Percentiles rank a stretch among this genome's conserved stretches.
Evolutionary conservation across 2,113 vertebrate genomes (phyloP).

Genomic region (Malurus alboscapulatus): DNA sequence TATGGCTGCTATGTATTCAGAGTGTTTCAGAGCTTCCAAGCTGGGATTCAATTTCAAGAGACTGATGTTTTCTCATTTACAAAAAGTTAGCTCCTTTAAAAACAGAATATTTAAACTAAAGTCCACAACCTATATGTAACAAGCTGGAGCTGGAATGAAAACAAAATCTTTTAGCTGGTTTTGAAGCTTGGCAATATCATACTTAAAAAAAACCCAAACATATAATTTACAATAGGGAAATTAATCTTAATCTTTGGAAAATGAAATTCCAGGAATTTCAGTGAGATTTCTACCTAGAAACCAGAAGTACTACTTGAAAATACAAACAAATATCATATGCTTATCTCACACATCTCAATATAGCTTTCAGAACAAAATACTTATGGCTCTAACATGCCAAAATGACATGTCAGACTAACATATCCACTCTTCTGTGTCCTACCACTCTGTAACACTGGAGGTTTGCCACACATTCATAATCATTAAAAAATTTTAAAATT

Average conservation of each 20-base stretch:
- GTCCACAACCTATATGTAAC: background rate
- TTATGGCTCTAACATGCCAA: background rate
- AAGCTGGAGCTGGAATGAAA: background rate
- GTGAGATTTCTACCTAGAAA: conserved; percentile 19
- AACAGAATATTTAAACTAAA: background rate
- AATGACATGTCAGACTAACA: background rate
- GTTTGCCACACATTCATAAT: conserved; percentile 29
- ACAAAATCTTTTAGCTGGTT: background rate
- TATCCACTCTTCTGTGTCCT: background rate
- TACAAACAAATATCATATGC: background rate
- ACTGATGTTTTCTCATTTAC: background rate
- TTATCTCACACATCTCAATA: background rate
- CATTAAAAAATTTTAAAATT: conserved; percentile 57
- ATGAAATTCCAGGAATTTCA: background rate
- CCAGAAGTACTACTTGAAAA: background rate
- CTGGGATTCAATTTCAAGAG: background rate
- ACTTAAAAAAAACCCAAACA: background rate
- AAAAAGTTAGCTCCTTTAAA: background rate
- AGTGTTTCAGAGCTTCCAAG: background rate
- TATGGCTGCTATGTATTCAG: background rate
- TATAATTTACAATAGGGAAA: background rate
- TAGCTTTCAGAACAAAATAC: conserved; percentile 1
- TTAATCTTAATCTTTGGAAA: background rate
- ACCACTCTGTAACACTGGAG: background rate
- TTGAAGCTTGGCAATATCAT: background rate